Percentiles rank a stretch among this genome's conserved stretches.
Evolutionary conservation across 2,888 invertebrate species (phyloP).

Genomic region (Gasteruption jaculator): DNA sequence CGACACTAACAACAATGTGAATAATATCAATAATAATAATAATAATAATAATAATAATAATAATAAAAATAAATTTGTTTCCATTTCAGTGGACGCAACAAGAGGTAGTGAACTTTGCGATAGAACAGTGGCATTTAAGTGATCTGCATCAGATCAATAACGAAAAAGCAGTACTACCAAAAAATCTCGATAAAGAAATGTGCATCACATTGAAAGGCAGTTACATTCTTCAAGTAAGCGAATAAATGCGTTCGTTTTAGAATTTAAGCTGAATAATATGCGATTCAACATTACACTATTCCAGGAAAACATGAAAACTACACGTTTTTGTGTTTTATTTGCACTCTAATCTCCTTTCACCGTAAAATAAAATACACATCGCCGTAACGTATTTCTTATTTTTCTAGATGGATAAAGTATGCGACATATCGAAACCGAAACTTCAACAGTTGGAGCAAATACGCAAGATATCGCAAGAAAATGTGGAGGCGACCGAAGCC

Average conservation of each 20-base stretch:
- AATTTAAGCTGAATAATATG: not conserved
- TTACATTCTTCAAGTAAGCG: conserved; percentile 61
- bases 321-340: too few relatives aligned
- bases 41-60: not conserved
- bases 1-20: conserved; percentile 7
- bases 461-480: conserved; percentile 46
- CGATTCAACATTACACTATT: too few relatives aligned
- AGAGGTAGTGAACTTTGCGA: conserved; percentile 58
- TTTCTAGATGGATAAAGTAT: conserved; percentile 46
- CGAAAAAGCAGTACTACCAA: conserved; percentile 60
- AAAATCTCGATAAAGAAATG: conserved; percentile 52
- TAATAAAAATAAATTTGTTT: conserved; percentile 5
- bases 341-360: not conserved
- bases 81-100: conserved; percentile 38
- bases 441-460: conserved; percentile 51
- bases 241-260: not conserved
- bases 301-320: too few relatives aligned
- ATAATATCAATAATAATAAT: not conserved
- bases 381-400: conserved; percentile 24
- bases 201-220: conserved; percentile 55
- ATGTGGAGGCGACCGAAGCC: conserved; percentile 60
- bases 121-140: conserved; percentile 64
- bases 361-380: conserved; percentile 9
- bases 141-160: conserved; percentile 60
- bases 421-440: conserved; percentile 48